A percentile compares a stretch with the other conserved stretches of the same genome.
Evolutionary conservation across 2,113 vertebrate genomes (phyloP).

Genomic region (Ginglymostoma cirratum): DNA sequence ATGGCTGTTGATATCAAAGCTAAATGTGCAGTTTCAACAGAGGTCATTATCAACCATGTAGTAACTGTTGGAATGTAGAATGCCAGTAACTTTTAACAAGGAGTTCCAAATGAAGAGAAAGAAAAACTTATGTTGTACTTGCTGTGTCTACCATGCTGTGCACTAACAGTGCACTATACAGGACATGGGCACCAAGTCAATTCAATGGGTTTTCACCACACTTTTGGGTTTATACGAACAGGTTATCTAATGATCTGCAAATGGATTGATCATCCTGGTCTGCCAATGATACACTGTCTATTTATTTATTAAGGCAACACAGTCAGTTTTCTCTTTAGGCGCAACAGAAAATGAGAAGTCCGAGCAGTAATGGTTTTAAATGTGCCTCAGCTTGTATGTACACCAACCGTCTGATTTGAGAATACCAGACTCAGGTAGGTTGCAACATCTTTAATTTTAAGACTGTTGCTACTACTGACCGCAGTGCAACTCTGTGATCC

Average conservation of each 20-base stretch:
- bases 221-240: not conserved
- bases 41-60: not conserved
- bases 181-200: not conserved
- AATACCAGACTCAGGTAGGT: not conserved
- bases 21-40: not conserved
- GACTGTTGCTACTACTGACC: not conserved
- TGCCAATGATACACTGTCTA: not conserved
- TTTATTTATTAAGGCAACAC: not conserved
- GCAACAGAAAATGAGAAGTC: slow-evolving; percentile 2
- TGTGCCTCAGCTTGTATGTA: not conserved
- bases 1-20: slow-evolving; percentile 18
- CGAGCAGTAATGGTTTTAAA: not conserved
- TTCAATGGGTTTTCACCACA: not conserved
- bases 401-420: not conserved
- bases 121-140: not conserved
- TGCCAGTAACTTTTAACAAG: not conserved
- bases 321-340: not conserved
- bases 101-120: not conserved
- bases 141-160: not conserved
- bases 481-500: not conserved
- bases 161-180: not conserved
- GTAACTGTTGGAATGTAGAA: slow-evolving; percentile 15
- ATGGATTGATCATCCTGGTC: not conserved
- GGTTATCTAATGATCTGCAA: not conserved
- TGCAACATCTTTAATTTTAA: not conserved